Base-by-base conservation (phyloP, 2,797 vertebrate species). In the Neosilurus mollespiculum region DNA sequence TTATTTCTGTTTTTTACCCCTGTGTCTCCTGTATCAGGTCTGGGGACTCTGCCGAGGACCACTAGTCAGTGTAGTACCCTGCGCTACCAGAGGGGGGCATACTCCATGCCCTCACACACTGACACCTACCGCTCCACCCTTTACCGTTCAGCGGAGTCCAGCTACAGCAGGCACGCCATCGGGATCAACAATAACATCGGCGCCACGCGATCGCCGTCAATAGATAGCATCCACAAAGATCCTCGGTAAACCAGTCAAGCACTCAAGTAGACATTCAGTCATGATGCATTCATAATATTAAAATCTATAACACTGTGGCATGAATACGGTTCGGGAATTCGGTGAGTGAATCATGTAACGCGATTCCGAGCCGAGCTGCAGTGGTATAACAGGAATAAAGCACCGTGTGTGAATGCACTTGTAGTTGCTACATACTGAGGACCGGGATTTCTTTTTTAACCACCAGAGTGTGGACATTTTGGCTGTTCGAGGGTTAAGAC, bases 181-280 rank as follows among this genome's bases (percentile, higher is more conserved):
- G 93, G 95, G 0, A 90, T 94, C 0, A 97, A 99, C 0, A 96
- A 96, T 34, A 85, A 82, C 61, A 61, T 85, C n/a, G 94, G 91
- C 3, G 94, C 94, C 78, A 98, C 97, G 0, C 95, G 97, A 37
- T 97, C 96, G 0, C 97, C 98, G 0, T 99, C 97, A 64, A 96
- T 98, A 76, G 97, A 99, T 92, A 99, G 98, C 94, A 97, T 98
- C 87, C 97, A 99, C 86, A 99, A 99, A 87, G 98, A 99, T 91
- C 97, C 98, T 88, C 97, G 97, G 98, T 96, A 94, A 92, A 87
- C 8, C 49, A 77, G 11, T 16, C 7, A 43, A 12, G 3, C 11
- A 2, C 11, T 62, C 37, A 49, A 43, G 73, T 15, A 14, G 11
- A 53, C n/a, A 15, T 70, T 11, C 10, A 59, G 16, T 4, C 18